phyloP scores from a whole-genome alignment of 2,888 invertebrate species.

The Cataglyphis albicans region DNA sequence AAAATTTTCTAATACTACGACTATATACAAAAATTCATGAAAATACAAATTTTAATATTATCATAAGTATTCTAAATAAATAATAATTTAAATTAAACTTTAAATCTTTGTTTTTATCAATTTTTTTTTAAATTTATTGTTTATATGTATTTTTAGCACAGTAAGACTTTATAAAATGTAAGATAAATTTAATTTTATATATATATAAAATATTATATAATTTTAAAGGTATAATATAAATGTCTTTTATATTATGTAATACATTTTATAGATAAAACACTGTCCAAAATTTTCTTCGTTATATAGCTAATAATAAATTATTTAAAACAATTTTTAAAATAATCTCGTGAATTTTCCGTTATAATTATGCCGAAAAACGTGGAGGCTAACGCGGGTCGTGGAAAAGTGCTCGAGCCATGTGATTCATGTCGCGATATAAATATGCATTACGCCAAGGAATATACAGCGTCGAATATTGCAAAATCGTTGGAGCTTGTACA shows the following conservation, averaged over 20 bases:
- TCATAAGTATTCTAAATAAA: neutral
- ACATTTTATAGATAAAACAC: neutral
- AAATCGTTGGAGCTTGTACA: slow-evolving; percentile 46
- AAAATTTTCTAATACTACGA: too few species aligned
- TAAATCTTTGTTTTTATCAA: neutral
- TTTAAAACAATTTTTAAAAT: neutral
- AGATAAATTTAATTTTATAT: too few species aligned
- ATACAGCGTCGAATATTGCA: slow-evolving; percentile 51
- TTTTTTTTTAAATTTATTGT: neutral
- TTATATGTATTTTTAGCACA: neutral
- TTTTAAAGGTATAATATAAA: neutral
- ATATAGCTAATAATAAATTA: slow-evolving; percentile 2
- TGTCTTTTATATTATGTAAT: neutral
- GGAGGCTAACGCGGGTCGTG: slow-evolving; percentile 22
- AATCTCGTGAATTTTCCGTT: neutral
- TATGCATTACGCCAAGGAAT: slow-evolving; percentile 53
- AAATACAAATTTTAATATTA: too few species aligned
- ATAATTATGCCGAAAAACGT: slow-evolving; percentile 1
- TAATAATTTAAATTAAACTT: neutral
- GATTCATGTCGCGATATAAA: slow-evolving; percentile 50
- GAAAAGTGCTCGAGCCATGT: slow-evolving; percentile 31
- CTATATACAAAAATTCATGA: too few species aligned
- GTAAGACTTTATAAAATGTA: neutral
- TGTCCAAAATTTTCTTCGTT: neutral
- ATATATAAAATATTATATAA: neutral